A percentile compares a stretch with the other conserved stretches of the same genome.
Conservation (phyloP, 2,888 invertebrate genomes). For the Galerucella calmariensis region DNA sequence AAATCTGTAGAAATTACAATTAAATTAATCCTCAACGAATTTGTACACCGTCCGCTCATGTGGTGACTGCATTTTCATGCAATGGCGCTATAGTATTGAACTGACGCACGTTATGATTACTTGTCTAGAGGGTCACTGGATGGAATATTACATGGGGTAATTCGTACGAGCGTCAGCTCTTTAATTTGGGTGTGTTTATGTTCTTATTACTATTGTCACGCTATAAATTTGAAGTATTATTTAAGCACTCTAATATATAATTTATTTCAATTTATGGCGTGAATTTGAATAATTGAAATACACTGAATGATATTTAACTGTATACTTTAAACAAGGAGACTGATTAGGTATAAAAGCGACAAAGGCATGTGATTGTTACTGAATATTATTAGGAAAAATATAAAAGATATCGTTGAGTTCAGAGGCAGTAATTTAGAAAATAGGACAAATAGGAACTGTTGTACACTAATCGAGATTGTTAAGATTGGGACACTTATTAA, state of each 20-base stretch:
- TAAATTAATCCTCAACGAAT: not conserved
- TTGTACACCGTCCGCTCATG: not conserved
- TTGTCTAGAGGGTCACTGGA: constrained; percentile 13
- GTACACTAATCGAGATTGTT: too few species aligned
- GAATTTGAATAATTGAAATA: not conserved
- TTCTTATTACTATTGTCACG: constrained; percentile 28
- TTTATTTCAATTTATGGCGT: not conserved
- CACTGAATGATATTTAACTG: not conserved
- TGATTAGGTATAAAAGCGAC: not conserved
- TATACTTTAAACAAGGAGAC: not conserved
- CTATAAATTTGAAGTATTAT: constrained; percentile 30
- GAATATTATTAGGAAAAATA: not conserved
- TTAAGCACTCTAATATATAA: not conserved
- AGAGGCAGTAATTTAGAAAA: too few species aligned
- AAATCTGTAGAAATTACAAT: too few species aligned
- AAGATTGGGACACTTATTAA: too few species aligned
- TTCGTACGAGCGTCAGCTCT: constrained; percentile 26
- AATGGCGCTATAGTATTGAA: not conserved
- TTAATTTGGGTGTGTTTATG: constrained; percentile 29
- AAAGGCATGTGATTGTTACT: not conserved
- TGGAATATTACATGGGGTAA: constrained; percentile 14
- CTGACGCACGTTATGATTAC: constrained; percentile 28
- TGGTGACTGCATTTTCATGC: constrained; percentile 22
- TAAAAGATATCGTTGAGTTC: too few species aligned
- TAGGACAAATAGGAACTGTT: too few species aligned